Evolutionary conservation across 2,113 vertebrate species (phyloP).

Genomic region (Lutjanus erythropterus): DNA sequence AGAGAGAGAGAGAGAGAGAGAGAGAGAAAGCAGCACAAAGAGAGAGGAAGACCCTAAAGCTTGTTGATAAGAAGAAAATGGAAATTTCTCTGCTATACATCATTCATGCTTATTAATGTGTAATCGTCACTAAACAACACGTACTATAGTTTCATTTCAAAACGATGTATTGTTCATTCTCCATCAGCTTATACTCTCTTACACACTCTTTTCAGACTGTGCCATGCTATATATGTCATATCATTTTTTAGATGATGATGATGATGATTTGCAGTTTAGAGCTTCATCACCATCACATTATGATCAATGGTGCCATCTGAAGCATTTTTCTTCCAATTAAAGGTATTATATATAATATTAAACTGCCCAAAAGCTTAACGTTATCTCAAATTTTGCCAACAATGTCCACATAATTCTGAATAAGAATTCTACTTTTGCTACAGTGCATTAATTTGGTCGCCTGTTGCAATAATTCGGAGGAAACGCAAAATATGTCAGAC

Average conservation of each 20-base stretch:
- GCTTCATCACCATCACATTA: not conserved
- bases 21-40: constrained; percentile 14
- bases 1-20: not conserved
- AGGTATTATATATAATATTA: no score
- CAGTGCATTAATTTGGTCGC: no score
- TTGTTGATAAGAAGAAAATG: constrained; percentile 26
- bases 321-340: not conserved
- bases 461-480: no score
- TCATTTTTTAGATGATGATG: not conserved
- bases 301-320: not conserved
- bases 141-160: not conserved
- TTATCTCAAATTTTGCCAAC: no score
- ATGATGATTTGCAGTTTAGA: not conserved
- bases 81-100: not conserved
- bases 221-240: not conserved
- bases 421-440: no score
- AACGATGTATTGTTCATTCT: not conserved
- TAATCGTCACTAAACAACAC: not conserved
- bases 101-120: not conserved
- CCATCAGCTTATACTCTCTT: not conserved
- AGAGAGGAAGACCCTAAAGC: constrained; percentile 39
- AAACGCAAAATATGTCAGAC: no score
- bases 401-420: no score
- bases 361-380: no score
- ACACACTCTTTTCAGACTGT: not conserved